Evolutionary conservation across 2,888 invertebrate genomes (phyloP), one percentile per base, ranked within the genome.

Genomic region (Metacarcinus magister): DNA sequence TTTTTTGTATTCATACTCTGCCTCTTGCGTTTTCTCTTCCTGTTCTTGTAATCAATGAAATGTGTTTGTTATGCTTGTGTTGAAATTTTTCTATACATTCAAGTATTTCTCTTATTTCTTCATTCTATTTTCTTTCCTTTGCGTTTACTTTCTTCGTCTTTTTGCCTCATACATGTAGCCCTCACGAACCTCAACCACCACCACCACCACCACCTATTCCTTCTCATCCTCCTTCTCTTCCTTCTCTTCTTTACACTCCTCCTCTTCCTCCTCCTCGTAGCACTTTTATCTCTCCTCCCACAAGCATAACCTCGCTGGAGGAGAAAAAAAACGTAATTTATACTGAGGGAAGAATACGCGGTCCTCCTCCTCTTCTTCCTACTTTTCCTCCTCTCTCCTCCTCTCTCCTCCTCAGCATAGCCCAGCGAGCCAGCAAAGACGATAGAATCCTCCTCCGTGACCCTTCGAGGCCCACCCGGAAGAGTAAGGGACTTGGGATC

Each of bases 401-500:
- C 67, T 67, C n/a, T 67, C 67, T 13, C 54, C 5, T 7, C 54
- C 54, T 54, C 54, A 54, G 7, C 67, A 67, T 67, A 67, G 67
- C 19, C 8, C 67, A 23, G 8, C 67, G 67, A 32, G 82, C 82
- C 5, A 82, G 28, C 82, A 82, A 82, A 82, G 82, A 82, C 82
- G 82, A 82, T 82, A 19, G 32, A 82, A 82, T 82, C 82, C 82
- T 82, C 82, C 82, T 82, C 28, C 82, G 82, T 82, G 82, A 82
- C 82, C 82, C 32, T 32, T 13, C 28, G 32, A 32, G 32, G 5
- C 82, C 82, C 82, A 82, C 32, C 3, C 32, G 28, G 82, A 67
- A n/a, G 67, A 82, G 32, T 82, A 82, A 82, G 82, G 32, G 82
- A 82, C 82, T 82, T 82, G 82, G 82, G 82, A 82, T 82, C 82